These are phyloP conservation scores for Aphelocoma californica DNA, from an alignment of 2,797 vertebrate species.

Conservation along the genomic window DNA sequence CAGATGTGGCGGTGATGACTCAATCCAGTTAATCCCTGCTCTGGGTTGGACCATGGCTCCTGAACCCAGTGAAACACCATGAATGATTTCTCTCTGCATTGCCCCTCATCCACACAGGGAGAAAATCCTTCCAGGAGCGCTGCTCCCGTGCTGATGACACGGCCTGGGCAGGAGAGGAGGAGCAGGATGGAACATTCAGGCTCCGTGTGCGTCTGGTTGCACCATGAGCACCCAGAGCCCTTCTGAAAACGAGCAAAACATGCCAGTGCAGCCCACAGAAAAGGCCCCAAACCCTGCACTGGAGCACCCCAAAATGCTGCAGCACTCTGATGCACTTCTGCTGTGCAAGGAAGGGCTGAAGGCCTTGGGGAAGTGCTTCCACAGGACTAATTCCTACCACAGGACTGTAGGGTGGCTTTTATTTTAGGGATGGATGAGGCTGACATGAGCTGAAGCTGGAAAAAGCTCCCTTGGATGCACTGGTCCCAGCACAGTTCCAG, in stretches of 20 bases:
- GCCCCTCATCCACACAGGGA: not conserved
- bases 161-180: not conserved
- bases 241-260: not conserved
- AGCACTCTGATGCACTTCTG: not conserved
- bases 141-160: not conserved
- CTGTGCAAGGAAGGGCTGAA: not conserved
- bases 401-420: not conserved
- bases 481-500: not conserved
- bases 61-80: rapidly evolving
- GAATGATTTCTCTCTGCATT: not conserved
- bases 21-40: not conserved
- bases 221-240: not conserved
- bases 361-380: not conserved
- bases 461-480: not conserved
- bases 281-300: not conserved
- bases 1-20: not conserved
- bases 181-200: not conserved
- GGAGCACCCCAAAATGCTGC: not conserved
- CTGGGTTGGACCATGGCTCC: not conserved
- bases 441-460: not conserved
- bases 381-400: not conserved
- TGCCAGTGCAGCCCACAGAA: not conserved
- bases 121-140: not conserved
- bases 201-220: not conserved
- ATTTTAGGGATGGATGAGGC: not conserved